Evolutionary conservation across 2,888 invertebrate genomes (phyloP).

Genomic region (Metalampra italica): DNA sequence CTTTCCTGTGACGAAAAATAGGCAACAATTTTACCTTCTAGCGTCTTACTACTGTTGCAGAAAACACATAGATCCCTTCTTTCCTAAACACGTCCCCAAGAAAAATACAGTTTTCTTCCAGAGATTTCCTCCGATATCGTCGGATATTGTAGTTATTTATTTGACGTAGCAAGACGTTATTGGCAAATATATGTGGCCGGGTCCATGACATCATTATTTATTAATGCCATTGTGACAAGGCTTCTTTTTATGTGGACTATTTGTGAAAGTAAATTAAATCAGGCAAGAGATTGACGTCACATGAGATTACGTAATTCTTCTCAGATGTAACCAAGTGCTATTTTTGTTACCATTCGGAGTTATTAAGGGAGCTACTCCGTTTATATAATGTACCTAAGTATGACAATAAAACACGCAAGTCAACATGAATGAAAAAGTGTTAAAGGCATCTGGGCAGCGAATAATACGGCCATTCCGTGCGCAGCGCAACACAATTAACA

Average conservation of each 20-base stretch:
- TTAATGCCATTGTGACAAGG: neutral
- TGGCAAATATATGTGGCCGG: constrained; percentile 5
- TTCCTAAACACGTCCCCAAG: constrained; percentile 19
- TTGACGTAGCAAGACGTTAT: constrained; percentile 8
- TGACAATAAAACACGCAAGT: too few relatives aligned
- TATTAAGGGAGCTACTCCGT: too few relatives aligned
- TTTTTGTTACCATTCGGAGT: neutral
- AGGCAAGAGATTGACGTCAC: too few relatives aligned
- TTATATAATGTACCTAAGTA: too few relatives aligned
- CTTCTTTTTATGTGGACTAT: neutral
- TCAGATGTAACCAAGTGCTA: too few relatives aligned
- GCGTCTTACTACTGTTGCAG: constrained; percentile 20
- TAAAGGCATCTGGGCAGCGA: too few relatives aligned
- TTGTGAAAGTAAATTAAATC: neutral
- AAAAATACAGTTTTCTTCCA: constrained; percentile 21
- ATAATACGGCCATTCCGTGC: too few relatives aligned
- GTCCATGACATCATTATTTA: constrained; percentile 4
- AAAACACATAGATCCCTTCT: constrained; percentile 19
- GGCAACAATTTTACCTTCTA: constrained; percentile 7
- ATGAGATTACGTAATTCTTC: too few relatives aligned
- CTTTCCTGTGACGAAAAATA: constrained; percentile 10
- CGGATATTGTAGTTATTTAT: constrained; percentile 28
- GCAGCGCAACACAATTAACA: too few relatives aligned
- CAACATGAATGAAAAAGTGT: too few relatives aligned
- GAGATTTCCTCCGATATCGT: constrained; percentile 23